These are phyloP conservation scores for Dilophus febrilis DNA, from an alignment of 2,888 invertebrate species.

Conservation along the genomic window DNA sequence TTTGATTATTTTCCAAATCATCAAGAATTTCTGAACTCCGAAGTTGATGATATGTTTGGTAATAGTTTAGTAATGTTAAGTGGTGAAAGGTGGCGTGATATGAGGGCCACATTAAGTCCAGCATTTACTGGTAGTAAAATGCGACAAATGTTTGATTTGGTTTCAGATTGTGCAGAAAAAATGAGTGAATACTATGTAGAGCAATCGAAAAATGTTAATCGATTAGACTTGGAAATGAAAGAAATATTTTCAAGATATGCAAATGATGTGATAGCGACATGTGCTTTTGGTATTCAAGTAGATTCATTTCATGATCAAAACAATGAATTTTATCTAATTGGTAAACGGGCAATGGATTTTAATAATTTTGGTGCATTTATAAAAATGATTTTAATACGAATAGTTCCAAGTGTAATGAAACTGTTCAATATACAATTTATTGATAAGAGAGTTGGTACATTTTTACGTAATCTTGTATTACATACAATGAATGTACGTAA, in stretches of 20 bases:
- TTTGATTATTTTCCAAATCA: slow-evolving; percentile 39
- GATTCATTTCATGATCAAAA: slow-evolving; percentile 22
- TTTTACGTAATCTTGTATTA: slow-evolving; percentile 10
- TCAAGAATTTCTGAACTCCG: slow-evolving; percentile 24
- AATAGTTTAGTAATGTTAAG: slow-evolving; percentile 31
- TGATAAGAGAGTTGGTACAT: neutral
- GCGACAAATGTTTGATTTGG: slow-evolving; percentile 28
- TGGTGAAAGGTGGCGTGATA: slow-evolving; percentile 29
- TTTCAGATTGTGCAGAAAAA: slow-evolving; percentile 19
- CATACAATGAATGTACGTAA: slow-evolving; percentile 10
- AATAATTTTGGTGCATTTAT: neutral
- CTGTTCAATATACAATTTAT: neutral
- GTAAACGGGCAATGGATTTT: neutral
- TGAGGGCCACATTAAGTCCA: slow-evolving; percentile 30
- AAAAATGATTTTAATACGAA: neutral
- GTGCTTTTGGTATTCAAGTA: slow-evolving; percentile 34
- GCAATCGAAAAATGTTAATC: slow-evolving; percentile 11
- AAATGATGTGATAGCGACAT: slow-evolving; percentile 32
- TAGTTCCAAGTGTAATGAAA: slow-evolving; percentile 7
- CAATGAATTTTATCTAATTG: neutral
- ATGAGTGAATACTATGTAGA: no score
- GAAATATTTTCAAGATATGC: slow-evolving; percentile 5
- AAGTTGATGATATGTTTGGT: slow-evolving; percentile 32
- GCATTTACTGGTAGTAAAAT: slow-evolving; percentile 32
- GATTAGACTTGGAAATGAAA: slow-evolving; percentile 2